Evolutionary conservation across 2,888 invertebrate genomes (phyloP), one percentile per base, ranked within the genome.

Genomic region (Choreutis nemorana): DNA sequence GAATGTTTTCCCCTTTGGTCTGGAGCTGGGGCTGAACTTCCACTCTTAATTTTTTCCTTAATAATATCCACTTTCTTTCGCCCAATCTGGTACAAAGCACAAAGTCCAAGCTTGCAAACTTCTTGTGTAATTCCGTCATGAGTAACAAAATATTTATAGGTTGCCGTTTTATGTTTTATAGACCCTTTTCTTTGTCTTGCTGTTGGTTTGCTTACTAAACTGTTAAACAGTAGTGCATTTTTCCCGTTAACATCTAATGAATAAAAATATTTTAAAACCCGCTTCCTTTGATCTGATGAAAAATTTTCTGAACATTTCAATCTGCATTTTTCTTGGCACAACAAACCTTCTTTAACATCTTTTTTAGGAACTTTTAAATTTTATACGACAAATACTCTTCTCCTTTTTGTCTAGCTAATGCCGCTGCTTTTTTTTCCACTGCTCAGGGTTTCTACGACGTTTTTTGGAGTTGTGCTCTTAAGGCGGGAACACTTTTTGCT

Each of bases 381-480:
- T n/a, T n/a, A n/a, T n/a, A n/a, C n/a, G n/a, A n/a, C n/a, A n/a
- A n/a, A n/a, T n/a, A n/a, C n/a, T n/a, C 32, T 32, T 34, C 31
- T 12, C 34, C 36, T 31, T 21, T 30, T 34, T 14, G 20, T 11
- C 36, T 20, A 20, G 36, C 33, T 29, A 25, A 11, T 28, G 36
- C 32, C 32, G 33, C 29, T 11, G 22, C 14, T 32, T 32, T 36
- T 23, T 30, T 36, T 34, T 36, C 34, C 34, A 31, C 32, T 2
- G n/a, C 6, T 21, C 10, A 21, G 23, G 7, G 9, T 33, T 32
- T 37, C 32, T 32, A 35, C 34, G 34, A 27, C 32, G 35, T 20
- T 35, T 35, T 18, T 35, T 35, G 16, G 30, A 35, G 29, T 32
- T 34, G 14, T 35, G 28, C 30, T 35, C 35, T 32, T 30, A 32